Percentiles rank a stretch among this genome's conserved stretches.
Evolutionary conservation across 2,888 invertebrate genomes (phyloP).

Genomic region (Volucella inanis): DNA sequence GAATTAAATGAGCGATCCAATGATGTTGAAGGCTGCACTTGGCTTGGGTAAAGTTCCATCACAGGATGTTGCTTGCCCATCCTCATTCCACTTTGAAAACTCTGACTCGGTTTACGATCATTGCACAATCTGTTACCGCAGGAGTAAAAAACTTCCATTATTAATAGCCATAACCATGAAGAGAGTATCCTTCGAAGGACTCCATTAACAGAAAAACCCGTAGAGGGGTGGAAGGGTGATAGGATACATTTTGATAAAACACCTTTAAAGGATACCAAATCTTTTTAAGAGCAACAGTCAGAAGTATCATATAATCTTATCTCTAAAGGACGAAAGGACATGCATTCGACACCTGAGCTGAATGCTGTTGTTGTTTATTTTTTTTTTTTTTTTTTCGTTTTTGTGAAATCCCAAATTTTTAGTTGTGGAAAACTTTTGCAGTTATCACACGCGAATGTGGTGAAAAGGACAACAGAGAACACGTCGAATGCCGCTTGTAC

Average conservation of each 20-base stretch:
- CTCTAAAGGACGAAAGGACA: constrained; percentile 4
- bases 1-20: constrained; percentile 69
- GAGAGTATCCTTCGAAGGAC: constrained; percentile 42
- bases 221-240: not conserved
- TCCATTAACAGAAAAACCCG: constrained; percentile 40
- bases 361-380: not conserved
- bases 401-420: constrained; percentile 6
- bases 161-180: constrained; percentile 50
- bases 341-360: not conserved
- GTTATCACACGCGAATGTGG: constrained; percentile 61
- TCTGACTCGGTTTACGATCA: constrained; percentile 42
- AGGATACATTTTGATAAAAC: constrained; percentile 18
- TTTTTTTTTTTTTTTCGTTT: constrained; percentile 4
- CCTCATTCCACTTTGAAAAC: not conserved
- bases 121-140: constrained; percentile 62
- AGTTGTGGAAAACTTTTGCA: constrained; percentile 33
- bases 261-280: constrained; percentile 11
- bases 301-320: constrained; percentile 25
- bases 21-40: constrained; percentile 13
- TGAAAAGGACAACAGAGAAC: constrained; percentile 58
- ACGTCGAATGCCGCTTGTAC: constrained; percentile 41
- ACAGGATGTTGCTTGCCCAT: constrained; percentile 34
- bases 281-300: constrained; percentile 10
- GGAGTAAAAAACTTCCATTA: constrained; percentile 56
- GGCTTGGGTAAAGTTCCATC: constrained; percentile 43